Base-by-base conservation (phyloP, 1,140 invertebrate species). In the Hestina assimilis region DNA sequence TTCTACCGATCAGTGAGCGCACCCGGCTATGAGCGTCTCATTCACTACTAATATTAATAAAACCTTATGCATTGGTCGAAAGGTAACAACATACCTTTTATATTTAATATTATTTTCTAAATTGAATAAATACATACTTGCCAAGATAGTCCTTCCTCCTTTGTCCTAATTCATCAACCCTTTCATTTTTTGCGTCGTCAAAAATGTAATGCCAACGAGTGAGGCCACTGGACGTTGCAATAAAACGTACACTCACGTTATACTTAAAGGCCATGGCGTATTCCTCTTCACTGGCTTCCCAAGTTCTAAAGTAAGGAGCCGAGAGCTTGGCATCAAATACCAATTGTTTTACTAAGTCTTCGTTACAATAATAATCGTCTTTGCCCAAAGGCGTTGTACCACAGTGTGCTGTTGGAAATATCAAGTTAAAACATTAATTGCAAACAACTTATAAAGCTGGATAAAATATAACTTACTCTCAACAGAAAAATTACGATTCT, bases 301-400 rank as follows among this genome's bases (percentile, higher is more conserved):
- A 93, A 12, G 83, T 80, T 26, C 90, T 89, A 57, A 95, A 96
- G 55, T 92, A 93, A 1, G 90, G 90, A 33, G 95, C 91, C 0
- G 95, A 95, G 0, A 94, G 91, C 77, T 94, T 95, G 0, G 96
- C 96, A 77, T 98, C 96, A 75, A 97, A 97, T 3, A 97, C 92
- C 11, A 98, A 81, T 55, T 95, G 89, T 59, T 97, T 93, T 40
- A 97, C 93, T 21, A 98, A 83, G 67, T 97, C 94, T 74, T 93
- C 93, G 71, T 97, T 97, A 72, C 94, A 96, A 43, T 95, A 95
- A 66, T 95, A 95, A 66, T 93, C 93, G 53, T 95, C 91, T 56
- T 92, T 90, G 0, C 90, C 89, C 0, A 93, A 80, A 28, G 74
- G 72, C 19, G 90, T 91, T 31, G 91, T 91, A 28, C 92, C 90